Base-by-base conservation (phyloP, 37 sponge, comb jelly and placozoan genomes). In the Petrosia ficiformis region DNA sequence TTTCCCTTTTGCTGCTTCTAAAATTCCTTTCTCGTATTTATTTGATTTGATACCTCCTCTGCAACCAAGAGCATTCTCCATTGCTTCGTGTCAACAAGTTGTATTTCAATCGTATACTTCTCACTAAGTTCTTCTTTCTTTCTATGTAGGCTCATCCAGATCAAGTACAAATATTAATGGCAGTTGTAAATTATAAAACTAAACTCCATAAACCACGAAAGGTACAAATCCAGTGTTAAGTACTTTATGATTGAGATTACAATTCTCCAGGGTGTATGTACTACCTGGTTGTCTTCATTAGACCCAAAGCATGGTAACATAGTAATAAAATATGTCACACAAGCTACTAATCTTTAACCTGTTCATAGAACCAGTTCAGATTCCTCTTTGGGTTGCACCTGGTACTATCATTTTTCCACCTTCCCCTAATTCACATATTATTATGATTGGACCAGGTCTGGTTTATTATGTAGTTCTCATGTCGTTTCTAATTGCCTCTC, bases 21-120 rank as follows among this genome's bases (percentile, higher is more conserved):
- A 85, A 39, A 56, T 98, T 19, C 94, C 94, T 2, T 61, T 93
- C 40, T 28, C 79, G 3, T 98, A 93, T 73, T 69, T 98, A 59
- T 78, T 98, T 59, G 99, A 98, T 44, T 80, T 98, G 32, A 75
- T 98, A 44, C 92, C 92, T 3, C 41, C 86, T 4, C 92, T 98
- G 39, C 94, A 87, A 63, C 92, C 99, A 5, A 72, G 99, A 42
- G 94, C 96, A 3, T 98, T 98, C 87, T 95, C 96, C 34, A 98
- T 98, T 61, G 96, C 99, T 30, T 98, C 99, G 1, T 86, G 37
- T 48, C 14, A 48, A 48, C 54, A 48, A 19, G 8, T 19, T 14
- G 8, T 48, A 14, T 48, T 48, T 48, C 8, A 48, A 48, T 19
- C 14, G 54, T 48, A 48, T 6, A 61, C 14, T 61, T 6, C 6